Evolutionary conservation across 2,888 invertebrate species (phyloP).

Genomic region (Acronicta leporina): DNA sequence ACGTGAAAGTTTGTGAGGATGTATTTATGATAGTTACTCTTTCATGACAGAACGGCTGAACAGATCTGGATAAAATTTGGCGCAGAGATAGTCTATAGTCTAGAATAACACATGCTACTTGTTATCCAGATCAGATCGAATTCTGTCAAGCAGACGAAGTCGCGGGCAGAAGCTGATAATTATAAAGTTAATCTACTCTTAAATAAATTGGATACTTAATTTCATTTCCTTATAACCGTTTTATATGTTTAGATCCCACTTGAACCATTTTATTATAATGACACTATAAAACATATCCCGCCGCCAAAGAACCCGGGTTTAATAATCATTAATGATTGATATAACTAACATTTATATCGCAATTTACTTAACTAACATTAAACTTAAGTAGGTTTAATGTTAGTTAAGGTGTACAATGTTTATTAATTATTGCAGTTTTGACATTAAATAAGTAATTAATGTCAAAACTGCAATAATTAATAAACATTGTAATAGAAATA

Average conservation of each 20-base stretch:
- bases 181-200: slow-evolving; percentile 5
- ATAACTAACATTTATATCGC: slow-evolving; percentile 15
- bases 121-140: no score
- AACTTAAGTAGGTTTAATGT: no score
- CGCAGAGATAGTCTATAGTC: no score
- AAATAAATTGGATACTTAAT: slow-evolving; percentile 34
- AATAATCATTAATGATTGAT: slow-evolving; percentile 12
- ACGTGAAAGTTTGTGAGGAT: no score
- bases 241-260: slow-evolving; percentile 21
- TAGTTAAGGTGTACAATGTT: no score
- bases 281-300: slow-evolving; percentile 22
- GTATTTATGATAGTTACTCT: no score
- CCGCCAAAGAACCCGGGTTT: slow-evolving; percentile 1
- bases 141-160: no score
- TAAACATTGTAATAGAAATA: no score
- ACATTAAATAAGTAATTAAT: slow-evolving; percentile 6
- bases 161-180: no score
- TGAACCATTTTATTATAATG: slow-evolving; percentile 33
- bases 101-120: no score
- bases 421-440: slow-evolving; percentile 13
- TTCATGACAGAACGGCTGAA: no score
- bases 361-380: neutral
- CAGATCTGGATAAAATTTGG: no score
- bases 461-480: slow-evolving; percentile 12
- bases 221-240: slow-evolving; percentile 32